Conservation (phyloP, 1,140 invertebrate species). For the Cotesia typhae region DNA sequence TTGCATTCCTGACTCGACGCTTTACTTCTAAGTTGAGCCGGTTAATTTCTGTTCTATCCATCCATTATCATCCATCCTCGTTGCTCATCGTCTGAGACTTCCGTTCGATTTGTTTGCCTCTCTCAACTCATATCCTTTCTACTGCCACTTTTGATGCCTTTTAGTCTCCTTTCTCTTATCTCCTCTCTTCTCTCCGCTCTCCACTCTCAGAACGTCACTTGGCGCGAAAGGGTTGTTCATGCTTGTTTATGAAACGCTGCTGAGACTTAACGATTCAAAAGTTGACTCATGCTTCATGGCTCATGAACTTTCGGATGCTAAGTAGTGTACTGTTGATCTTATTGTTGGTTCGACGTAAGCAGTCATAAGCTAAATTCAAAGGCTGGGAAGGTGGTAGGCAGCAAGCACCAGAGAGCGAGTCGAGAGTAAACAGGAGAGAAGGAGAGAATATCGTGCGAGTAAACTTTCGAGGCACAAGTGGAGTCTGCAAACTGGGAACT, state of each 20-base stretch:
- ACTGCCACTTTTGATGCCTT: not conserved
- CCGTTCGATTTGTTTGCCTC: no score
- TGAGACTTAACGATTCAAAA: constrained; percentile 11
- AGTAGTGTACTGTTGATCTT: constrained; percentile 26
- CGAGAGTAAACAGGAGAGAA: no score
- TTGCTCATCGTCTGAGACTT: no score
- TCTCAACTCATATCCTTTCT: no score
- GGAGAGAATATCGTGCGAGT: not conserved
- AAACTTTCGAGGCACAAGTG: not conserved
- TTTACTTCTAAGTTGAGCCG: not conserved
- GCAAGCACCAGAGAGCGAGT: not conserved
- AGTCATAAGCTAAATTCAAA: not conserved
- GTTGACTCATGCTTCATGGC: constrained; percentile 22
- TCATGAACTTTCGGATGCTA: constrained; percentile 18
- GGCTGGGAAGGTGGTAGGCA: not conserved
- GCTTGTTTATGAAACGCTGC: constrained; percentile 22
- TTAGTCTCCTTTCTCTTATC: not conserved
- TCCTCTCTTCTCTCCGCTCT: not conserved
- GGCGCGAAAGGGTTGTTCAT: not conserved
- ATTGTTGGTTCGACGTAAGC: constrained; percentile 21
- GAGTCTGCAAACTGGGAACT: not conserved
- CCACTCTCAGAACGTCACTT: not conserved
- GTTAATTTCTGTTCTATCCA: no score
- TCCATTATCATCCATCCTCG: no score
- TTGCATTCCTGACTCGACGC: not conserved